Base-by-base conservation (phyloP, 2,888 invertebrate species). In the Fragum sueziense region DNA sequence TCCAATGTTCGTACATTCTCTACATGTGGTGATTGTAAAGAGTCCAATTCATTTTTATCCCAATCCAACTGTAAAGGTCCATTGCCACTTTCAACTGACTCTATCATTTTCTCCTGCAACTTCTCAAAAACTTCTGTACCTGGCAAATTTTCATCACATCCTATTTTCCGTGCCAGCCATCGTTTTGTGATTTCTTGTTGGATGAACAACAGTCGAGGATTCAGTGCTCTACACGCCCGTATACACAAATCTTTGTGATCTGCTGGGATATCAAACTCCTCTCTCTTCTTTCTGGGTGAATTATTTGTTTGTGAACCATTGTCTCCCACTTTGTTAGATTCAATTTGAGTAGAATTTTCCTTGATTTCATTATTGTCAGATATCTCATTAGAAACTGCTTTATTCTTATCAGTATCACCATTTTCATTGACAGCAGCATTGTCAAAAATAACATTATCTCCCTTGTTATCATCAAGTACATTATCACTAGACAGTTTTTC, bases 231-330 rank as follows among this genome's bases (percentile, higher is more conserved):
- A 68, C 84, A 84, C 0, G 79, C 76, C 20, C 71, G 76, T 57
- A 80, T 80, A 76, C 84, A 84, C n/a, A 84, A 70, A 62, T 70
- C 74, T 51, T 71, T 78, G 72, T 84, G 80, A 71, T 37, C 76
- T 9, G 74, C 37, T 0, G 74, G 77, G 27, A 82, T 27, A 7
- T 68, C n/a, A 22, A 25, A 34, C 33, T 71, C 76, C n/a, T 69
- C 76, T 41, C 57, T 34, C 34, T 73, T 69, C 4, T 70, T 33
- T 34, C 69, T 22, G 3, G 47, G 7, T 9, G 17, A 14, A 14
- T 47, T 14, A 47, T 14, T 47, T 3, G 47, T 47, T n/a, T 47
- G 47, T 20, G 7, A 47, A 47, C 47, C 17, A 47, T 4, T 47
- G 3, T 47, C 47, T 9, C 17, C n/a, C 47, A 47, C n/a, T 47